phyloP scores from a whole-genome alignment of 2,888 invertebrate genomes.

The Exephanes ischioxanthus region DNA sequence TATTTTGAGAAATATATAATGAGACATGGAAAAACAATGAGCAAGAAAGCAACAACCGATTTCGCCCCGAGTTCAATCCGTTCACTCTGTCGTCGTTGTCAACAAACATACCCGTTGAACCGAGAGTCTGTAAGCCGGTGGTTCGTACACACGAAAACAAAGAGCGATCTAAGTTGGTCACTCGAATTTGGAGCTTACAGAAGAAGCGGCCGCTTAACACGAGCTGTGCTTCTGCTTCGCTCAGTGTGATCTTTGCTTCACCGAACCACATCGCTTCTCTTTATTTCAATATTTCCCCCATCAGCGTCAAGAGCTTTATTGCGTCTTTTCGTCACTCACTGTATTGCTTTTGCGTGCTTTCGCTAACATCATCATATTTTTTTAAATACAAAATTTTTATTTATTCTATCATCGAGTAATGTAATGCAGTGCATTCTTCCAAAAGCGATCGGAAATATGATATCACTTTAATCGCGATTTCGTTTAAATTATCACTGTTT shows the following conservation, averaged over 20 bases:
- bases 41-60: conserved; percentile 18
- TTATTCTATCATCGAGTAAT: conserved; percentile 16
- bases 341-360: conserved; percentile 62
- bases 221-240: conserved; percentile 78
- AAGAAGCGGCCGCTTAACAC: conserved; percentile 76
- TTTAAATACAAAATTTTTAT: conserved; percentile 29
- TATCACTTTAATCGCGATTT: neutral
- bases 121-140: conserved; percentile 35
- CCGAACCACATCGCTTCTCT: conserved; percentile 59
- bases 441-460: conserved; percentile 37
- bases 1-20: neutral
- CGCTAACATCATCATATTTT: conserved; percentile 57
- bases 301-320: conserved; percentile 32
- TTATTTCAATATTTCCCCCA: conserved; percentile 17
- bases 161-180: conserved; percentile 48
- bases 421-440: conserved; percentile 1
- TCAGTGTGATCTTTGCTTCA: conserved; percentile 72
- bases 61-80: neutral
- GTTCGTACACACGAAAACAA: conserved; percentile 61
- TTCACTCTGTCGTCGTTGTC: neutral
- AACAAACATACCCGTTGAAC: conserved; percentile 10
- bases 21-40: neutral
- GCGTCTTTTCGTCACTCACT: conserved; percentile 29
- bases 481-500: neutral
- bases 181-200: conserved; percentile 68